phyloP scores from a whole-genome alignment of 2,113 vertebrate genomes.

The Pluvialis apricaria region DNA sequence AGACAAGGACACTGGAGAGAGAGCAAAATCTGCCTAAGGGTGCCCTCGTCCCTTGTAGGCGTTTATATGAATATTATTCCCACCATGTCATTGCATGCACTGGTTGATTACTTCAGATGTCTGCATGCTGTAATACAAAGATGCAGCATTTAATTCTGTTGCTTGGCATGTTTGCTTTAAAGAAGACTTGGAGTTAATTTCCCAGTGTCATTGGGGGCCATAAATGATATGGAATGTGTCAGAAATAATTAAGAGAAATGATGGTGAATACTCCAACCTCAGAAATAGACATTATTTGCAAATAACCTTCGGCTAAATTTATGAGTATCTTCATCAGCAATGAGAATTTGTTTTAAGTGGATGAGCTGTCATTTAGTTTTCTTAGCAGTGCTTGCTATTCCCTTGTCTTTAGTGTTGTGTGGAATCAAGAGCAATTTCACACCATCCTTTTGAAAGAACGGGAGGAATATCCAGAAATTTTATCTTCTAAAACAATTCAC shows the following conservation, averaged over 20 bases:
- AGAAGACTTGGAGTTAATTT: slow-evolving; percentile 48
- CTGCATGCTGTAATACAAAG: neutral
- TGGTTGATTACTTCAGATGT: neutral
- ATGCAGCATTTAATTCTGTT: slow-evolving; percentile 7
- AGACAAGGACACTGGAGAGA: neutral
- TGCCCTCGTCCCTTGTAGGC: fast-evolving
- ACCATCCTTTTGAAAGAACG: neutral
- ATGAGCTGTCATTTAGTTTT: slow-evolving; percentile 25
- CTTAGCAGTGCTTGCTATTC: slow-evolving; percentile 12
- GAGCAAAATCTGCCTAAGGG: neutral
- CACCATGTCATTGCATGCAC: neutral
- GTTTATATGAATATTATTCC: neutral
- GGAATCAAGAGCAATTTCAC: slow-evolving; percentile 32
- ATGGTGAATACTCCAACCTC: neutral
- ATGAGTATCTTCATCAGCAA: slow-evolving; percentile 5
- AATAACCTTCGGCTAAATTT: slow-evolving; percentile 21
- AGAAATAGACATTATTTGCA: slow-evolving; percentile 39
- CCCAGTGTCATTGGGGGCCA: slow-evolving; percentile 8
- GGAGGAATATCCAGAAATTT: neutral
- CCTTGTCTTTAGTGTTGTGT: neutral
- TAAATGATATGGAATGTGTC: slow-evolving; percentile 23
- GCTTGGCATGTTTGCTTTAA: neutral
- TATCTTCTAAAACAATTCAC: neutral
- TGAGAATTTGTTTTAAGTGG: slow-evolving; percentile 4
- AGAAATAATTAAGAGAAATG: slow-evolving; percentile 64